These are phyloP conservation scores for Zaprionus inermis DNA, from an alignment of 1,140 invertebrate species.

Conservation along the genomic window DNA sequence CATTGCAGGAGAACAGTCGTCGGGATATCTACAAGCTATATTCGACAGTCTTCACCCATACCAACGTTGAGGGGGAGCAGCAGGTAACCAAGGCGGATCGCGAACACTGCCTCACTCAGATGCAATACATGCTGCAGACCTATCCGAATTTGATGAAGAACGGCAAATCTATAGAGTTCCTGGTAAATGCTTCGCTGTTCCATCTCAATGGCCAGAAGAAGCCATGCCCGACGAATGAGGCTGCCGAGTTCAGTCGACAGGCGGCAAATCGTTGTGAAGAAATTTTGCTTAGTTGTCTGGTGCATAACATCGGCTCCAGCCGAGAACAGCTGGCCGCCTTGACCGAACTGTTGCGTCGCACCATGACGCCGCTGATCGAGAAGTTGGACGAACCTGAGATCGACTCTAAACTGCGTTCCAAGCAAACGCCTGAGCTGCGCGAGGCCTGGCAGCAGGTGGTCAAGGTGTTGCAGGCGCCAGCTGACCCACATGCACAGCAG, in stretches of 20 bases:
- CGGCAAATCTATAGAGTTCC: conserved; percentile 5
- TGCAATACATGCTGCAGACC: conserved; percentile 43
- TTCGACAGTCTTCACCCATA: neutral
- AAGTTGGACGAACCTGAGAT: neutral
- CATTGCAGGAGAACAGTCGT: conserved; percentile 1
- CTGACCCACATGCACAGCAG: neutral
- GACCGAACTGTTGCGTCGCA: conserved; percentile 1
- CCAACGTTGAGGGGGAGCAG: neutral
- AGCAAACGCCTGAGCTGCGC: conserved; percentile 3
- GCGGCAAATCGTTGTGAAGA: conserved; percentile 48
- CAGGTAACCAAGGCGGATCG: conserved; percentile 2
- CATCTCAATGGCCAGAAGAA: conserved; percentile 27
- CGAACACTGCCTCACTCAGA: conserved; percentile 44
- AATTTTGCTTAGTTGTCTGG: conserved; percentile 37
- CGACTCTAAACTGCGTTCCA: conserved; percentile 28
- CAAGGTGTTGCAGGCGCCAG: conserved; percentile 23
- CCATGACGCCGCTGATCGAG: conserved; percentile 6
- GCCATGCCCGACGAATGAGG: conserved; percentile 12
- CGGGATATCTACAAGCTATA: conserved; percentile 45
- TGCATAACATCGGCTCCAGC: conserved; percentile 13
- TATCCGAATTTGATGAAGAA: conserved; percentile 23
- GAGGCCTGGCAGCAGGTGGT: conserved; percentile 42
- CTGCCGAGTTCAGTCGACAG: conserved; percentile 49
- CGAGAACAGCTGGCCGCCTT: conserved; percentile 1
- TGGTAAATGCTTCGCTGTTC: conserved; percentile 32